Conservation (phyloP, 2,888 invertebrate species). For the Proisotoma minuta region DNA sequence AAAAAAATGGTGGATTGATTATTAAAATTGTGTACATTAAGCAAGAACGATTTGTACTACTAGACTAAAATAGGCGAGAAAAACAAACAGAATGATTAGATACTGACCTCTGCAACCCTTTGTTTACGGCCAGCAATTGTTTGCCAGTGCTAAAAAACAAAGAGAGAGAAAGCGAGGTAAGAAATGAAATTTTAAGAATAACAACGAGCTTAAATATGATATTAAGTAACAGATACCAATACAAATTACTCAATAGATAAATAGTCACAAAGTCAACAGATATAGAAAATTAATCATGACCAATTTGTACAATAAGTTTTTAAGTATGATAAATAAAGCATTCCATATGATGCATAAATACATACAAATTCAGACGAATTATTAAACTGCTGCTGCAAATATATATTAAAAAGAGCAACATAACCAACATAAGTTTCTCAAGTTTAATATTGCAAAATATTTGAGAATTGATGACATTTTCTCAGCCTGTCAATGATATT, state of each 20-base stretch:
- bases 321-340: not conserved
- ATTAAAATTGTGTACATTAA: slow-evolving; percentile 12
- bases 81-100: slow-evolving; percentile 44
- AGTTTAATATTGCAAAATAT: too few relatives aligned
- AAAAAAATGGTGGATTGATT: slow-evolving; percentile 1
- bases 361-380: too few relatives aligned
- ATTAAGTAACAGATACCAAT: not conserved
- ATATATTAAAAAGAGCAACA: too few relatives aligned
- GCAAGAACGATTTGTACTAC: too few relatives aligned
- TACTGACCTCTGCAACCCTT: slow-evolving; percentile 75
- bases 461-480: too few relatives aligned
- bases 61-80: slow-evolving; percentile 10
- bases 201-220: slow-evolving; percentile 11
- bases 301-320: not conserved
- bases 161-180: slow-evolving; percentile 54
- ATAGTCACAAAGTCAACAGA: not conserved
- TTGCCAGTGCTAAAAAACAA: slow-evolving; percentile 71
- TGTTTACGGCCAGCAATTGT: slow-evolving; percentile 78
- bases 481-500: too few relatives aligned
- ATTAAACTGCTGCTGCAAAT: too few relatives aligned
- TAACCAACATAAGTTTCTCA: too few relatives aligned
- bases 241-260: not conserved
- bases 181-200: slow-evolving; percentile 41
- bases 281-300: not conserved
- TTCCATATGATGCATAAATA: too few relatives aligned